Conservation (phyloP, 2,888 invertebrate genomes). For the Diaprepes abbreviatus region DNA sequence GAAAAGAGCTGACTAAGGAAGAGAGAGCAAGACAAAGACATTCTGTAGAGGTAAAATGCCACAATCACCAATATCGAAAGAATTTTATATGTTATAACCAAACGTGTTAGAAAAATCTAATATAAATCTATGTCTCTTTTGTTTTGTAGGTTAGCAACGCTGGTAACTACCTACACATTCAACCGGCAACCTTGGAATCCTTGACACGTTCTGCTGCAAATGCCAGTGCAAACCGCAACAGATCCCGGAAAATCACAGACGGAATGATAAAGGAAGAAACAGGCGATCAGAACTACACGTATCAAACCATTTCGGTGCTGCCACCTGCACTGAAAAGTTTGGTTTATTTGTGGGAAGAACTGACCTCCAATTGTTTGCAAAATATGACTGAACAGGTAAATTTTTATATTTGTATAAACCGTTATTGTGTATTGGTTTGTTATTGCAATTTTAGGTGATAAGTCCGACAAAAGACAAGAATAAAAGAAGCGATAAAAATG, state of each 20-base stretch:
- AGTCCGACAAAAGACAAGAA: slow-evolving; percentile 68
- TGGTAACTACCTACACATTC: slow-evolving; percentile 81
- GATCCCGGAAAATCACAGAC: slow-evolving; percentile 65
- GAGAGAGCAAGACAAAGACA: slow-evolving; percentile 83
- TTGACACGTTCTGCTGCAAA: slow-evolving; percentile 84
- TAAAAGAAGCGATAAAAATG: slow-evolving; percentile 60
- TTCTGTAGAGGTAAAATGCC: slow-evolving; percentile 82
- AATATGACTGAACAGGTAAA: slow-evolving; percentile 71
- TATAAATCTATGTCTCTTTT: background rate
- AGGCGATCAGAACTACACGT: slow-evolving; percentile 62
- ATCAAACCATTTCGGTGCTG: slow-evolving; percentile 79
- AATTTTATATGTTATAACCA: too few relatives aligned
- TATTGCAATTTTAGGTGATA: slow-evolving; percentile 56
- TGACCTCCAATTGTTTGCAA: slow-evolving; percentile 78
- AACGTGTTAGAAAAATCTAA: background rate
- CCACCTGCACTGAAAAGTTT: slow-evolving; percentile 91
- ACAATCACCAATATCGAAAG: too few relatives aligned
- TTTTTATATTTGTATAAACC: background rate
- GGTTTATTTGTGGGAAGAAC: slow-evolving; percentile 91
- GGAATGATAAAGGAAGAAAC: slow-evolving; percentile 72
- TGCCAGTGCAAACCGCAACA: slow-evolving; percentile 79
- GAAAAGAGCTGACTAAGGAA: slow-evolving; percentile 71
- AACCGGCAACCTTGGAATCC: slow-evolving; percentile 83
- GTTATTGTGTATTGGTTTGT: background rate
- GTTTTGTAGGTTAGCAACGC: slow-evolving; percentile 65